These are phyloP conservation scores for Aramus guarauna DNA, from an alignment of 2,113 vertebrate genomes.

Conservation along the genomic window DNA sequence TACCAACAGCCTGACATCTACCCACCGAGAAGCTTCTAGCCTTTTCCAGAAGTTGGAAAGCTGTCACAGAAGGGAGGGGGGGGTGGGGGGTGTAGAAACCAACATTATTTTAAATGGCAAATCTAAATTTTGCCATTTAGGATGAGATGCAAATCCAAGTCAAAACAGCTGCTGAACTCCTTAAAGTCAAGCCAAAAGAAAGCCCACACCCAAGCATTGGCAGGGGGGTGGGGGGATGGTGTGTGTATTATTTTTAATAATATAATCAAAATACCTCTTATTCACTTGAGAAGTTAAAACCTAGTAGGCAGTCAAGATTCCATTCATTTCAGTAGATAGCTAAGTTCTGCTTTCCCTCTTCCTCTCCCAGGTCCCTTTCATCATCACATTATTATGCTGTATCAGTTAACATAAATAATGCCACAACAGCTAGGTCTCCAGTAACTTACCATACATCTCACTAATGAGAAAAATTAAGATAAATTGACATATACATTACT, in stretches of 20 bases:
- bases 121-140: not conserved
- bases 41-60: not conserved
- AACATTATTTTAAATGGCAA: not conserved
- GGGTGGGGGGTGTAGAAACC: too few relatives aligned
- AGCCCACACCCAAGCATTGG: not conserved
- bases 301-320: not conserved
- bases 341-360: not conserved
- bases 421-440: not conserved
- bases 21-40: not conserved
- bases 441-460: not conserved
- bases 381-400: not conserved
- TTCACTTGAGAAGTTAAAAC: not conserved
- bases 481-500: not conserved
- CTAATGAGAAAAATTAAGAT: not conserved
- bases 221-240: accelerated
- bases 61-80: not conserved
- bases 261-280: not conserved
- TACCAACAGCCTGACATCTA: not conserved
- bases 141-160: not conserved
- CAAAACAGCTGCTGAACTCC: not conserved
- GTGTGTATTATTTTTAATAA: not conserved
- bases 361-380: not conserved
- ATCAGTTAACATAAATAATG: not conserved
- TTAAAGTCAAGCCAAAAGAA: not conserved
- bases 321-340: not conserved